Conservation (phyloP, 2,113 vertebrate species). For the Struthio camelus region DNA sequence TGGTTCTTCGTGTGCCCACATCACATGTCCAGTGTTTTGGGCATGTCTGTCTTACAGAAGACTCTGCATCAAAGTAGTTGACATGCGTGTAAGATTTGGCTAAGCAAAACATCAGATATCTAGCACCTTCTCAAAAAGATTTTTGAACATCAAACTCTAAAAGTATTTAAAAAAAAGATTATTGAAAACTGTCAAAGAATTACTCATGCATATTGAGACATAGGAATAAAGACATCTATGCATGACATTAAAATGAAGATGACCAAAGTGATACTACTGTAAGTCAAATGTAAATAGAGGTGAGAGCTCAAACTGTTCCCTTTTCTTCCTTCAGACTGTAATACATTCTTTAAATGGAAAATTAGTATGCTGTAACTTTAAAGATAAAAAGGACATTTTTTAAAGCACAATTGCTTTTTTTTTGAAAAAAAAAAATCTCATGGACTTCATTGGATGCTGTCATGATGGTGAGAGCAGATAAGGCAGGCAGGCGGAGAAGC, state of each 20-base stretch:
- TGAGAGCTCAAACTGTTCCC: background rate
- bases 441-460: background rate
- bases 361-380: background rate
- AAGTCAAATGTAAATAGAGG: background rate
- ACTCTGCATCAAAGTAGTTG: background rate
- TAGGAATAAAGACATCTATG: background rate
- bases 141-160: background rate
- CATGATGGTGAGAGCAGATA: accelerated
- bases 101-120: background rate
- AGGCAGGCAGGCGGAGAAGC: background rate
- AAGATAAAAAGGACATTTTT: background rate
- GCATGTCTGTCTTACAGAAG: background rate
- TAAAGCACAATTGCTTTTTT: background rate
- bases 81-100: background rate
- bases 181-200: background rate
- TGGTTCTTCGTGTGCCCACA: background rate
- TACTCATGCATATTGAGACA: background rate
- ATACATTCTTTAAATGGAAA: background rate
- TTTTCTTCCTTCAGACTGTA: background rate
- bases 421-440: background rate
- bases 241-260: background rate
- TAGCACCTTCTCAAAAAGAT: background rate
- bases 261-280: background rate
- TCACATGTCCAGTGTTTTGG: background rate
- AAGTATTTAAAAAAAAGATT: background rate